Percentiles rank a stretch among this genome's conserved stretches.
Conservation (phyloP, 2,797 vertebrate species). For the Acrossocheilus wenchowensis region DNA sequence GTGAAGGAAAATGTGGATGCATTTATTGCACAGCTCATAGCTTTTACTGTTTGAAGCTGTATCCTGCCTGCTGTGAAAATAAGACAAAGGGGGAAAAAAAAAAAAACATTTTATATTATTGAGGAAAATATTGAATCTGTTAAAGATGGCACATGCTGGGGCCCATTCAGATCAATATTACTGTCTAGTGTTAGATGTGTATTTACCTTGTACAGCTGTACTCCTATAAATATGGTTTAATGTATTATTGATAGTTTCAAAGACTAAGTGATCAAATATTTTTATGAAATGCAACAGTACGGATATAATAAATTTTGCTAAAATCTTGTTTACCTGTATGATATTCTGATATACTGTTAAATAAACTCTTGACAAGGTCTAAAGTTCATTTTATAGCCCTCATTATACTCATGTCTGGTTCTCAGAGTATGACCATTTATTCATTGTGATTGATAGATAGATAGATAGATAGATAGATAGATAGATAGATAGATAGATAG, state of each 20-base stretch:
- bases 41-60: slow-evolving; percentile 83
- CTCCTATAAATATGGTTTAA: slow-evolving; percentile 99
- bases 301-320: slow-evolving; percentile 99
- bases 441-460: neutral
- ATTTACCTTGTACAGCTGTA: slow-evolving; percentile 99
- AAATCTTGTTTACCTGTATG: slow-evolving; percentile 99
- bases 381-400: slow-evolving; percentile 67
- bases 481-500: neutral
- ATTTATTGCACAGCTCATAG: slow-evolving; percentile 86
- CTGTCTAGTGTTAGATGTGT: slow-evolving; percentile 99
- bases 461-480: too few species aligned
- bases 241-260: slow-evolving; percentile 99
- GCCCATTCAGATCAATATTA: slow-evolving; percentile 95
- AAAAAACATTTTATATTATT: slow-evolving; percentile 62
- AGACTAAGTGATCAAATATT: slow-evolving; percentile 99
- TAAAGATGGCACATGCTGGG: slow-evolving; percentile 91
- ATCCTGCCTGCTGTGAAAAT: slow-evolving; percentile 86
- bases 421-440: slow-evolving; percentile 42
- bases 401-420: slow-evolving; percentile 46
- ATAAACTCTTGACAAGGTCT: slow-evolving; percentile 95
- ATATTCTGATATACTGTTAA: slow-evolving; percentile 99
- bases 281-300: slow-evolving; percentile 99
- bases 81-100: slow-evolving; percentile 61
- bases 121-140: slow-evolving; percentile 78
- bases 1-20: slow-evolving; percentile 66